Base-by-base conservation (phyloP, 2,797 vertebrate genomes). In the Perodicticus potto region DNA sequence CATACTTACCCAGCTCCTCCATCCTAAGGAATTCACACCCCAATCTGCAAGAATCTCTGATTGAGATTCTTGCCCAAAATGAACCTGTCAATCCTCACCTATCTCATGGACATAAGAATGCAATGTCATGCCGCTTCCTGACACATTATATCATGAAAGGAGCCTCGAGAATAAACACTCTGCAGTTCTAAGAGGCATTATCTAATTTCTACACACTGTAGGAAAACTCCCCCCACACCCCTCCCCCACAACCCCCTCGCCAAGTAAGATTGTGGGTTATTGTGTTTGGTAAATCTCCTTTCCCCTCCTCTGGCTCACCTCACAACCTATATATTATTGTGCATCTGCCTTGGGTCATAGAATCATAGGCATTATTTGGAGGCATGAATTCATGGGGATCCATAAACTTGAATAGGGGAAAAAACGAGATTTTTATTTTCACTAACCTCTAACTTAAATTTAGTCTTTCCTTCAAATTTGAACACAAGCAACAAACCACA, bases 391-490 rank as follows among this genome's bases (percentile, higher is more conserved):
- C 49, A 74, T 40, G 34, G n/a, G 29, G 11, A 74, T 45, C 57
- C 59, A 82, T 70, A 81, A 85, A 86, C 81, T 78, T 40, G 77
- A 53, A 65, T 43, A 63, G 85, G 43, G 9, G 0, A 20, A 55
- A 37, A 93, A 77, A 73, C 14, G 70, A 59, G 32, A 11, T 76
- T 80, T 86, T 96, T 74, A 61, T 86, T 96, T 92, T 80, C 89
- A 90, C 63, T 81, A 78, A 83, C 20, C 59, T 84, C 86, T 70
- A 78, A 81, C 55, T 53, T 16, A 74, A 96, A 95, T 67, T 93
- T 94, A 94, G 77, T 74, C 86, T 72, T 97, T 89, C 78, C 78
- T 83, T 94, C 93, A 27, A 83, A 53, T 49, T 55, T n/a, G 86
- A 84, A 83, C 16, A 12, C 45, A 90, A 57, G 25, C 19, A 70